These are phyloP conservation scores for Eremophila alpestris DNA, from an alignment of 2,797 vertebrate species.

Conservation along the genomic window DNA sequence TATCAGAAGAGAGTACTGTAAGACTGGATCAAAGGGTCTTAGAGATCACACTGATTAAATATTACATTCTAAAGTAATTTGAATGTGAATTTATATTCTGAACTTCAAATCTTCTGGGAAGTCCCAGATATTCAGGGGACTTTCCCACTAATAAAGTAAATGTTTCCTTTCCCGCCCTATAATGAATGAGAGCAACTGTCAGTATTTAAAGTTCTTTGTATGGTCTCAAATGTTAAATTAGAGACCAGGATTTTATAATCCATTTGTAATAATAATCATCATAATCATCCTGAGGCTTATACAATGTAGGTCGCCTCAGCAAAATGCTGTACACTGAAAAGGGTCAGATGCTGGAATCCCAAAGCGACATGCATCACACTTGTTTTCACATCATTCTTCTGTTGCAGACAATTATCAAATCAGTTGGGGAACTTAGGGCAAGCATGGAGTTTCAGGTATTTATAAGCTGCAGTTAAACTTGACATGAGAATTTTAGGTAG, in stretches of 20 bases:
- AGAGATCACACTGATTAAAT: not conserved
- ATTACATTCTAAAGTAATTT: not conserved
- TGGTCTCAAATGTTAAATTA: not conserved
- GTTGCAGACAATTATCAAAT: not conserved
- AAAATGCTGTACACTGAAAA: not conserved
- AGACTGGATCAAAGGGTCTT: not conserved
- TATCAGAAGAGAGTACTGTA: not conserved
- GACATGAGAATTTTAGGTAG: not conserved
- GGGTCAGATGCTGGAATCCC: not conserved
- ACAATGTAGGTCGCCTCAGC: not conserved
- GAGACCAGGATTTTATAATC: not conserved
- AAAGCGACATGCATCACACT: not conserved
- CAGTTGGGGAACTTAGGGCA: not conserved
- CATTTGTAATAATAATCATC: not conserved
- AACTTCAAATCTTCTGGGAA: not conserved
- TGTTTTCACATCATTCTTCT: not conserved
- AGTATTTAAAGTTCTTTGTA: not conserved
- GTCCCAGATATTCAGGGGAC: not conserved
- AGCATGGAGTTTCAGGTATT: not conserved
- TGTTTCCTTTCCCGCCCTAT: not conserved
- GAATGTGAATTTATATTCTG: not conserved
- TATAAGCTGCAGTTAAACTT: not conserved
- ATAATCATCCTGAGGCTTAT: not conserved
- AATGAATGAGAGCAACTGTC: not conserved
- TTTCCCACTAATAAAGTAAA: not conserved